Conservation (phyloP, 2,113 vertebrate genomes). For the Malaclemys terrapin region DNA sequence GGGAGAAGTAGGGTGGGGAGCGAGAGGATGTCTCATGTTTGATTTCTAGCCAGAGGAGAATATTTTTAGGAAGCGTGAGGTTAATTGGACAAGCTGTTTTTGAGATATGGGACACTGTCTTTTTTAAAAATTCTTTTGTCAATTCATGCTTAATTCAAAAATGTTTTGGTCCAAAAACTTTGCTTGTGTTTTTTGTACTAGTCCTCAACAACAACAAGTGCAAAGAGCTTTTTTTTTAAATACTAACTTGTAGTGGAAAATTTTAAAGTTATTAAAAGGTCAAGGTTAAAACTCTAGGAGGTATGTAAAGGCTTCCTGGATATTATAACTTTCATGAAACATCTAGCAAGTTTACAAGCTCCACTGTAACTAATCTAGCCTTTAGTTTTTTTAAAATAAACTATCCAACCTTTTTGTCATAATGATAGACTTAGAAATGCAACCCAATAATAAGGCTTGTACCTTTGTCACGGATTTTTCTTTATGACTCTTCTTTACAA, state of each 20-base stretch:
- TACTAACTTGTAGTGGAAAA: slow-evolving; percentile 32
- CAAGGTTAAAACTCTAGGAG: slow-evolving; percentile 19
- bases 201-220: slow-evolving; percentile 13
- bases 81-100: slow-evolving; percentile 67
- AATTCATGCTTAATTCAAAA: not conserved
- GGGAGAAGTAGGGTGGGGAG: slow-evolving; percentile 47
- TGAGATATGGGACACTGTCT: slow-evolving; percentile 46
- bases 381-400: not conserved
- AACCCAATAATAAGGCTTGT: slow-evolving; percentile 32
- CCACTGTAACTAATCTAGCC: not conserved
- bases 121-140: slow-evolving; percentile 12
- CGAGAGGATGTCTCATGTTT: slow-evolving; percentile 70
- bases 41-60: slow-evolving; percentile 68
- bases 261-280: slow-evolving; percentile 17
- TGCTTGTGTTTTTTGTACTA: slow-evolving; percentile 20
- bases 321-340: not conserved
- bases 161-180: not conserved
- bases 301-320: not conserved
- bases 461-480: not conserved
- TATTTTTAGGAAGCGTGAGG: slow-evolving; percentile 75
- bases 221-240: not conserved
- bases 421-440: slow-evolving; percentile 7
- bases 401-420: not conserved
- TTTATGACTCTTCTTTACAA: not conserved
- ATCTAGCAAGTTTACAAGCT: slow-evolving; percentile 11